A percentile compares a stretch with the other conserved stretches of the same genome.
Conservation (phyloP, 2,888 invertebrate species). For the Drosophila anomalipes region DNA sequence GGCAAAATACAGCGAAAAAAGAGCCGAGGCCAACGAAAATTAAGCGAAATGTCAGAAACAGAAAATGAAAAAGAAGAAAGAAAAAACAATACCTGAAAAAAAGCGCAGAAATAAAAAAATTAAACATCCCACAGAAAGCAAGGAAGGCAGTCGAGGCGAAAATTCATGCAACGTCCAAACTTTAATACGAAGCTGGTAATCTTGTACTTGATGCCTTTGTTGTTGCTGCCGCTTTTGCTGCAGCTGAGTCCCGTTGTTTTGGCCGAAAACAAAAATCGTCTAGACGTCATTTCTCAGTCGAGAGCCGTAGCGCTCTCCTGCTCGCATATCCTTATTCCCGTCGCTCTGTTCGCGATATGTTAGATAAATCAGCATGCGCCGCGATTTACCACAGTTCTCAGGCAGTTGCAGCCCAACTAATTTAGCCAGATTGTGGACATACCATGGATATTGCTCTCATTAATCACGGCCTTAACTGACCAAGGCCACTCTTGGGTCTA, state of each 20-base stretch:
- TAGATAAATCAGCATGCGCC: constrained; percentile 65
- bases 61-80: neutral
- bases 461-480: constrained; percentile 31
- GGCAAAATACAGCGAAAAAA: constrained; percentile 40
- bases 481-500: neutral
- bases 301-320: constrained; percentile 3
- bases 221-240: neutral
- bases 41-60: constrained; percentile 43
- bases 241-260: constrained; percentile 38
- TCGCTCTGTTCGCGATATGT: constrained; percentile 40
- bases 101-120: constrained; percentile 2
- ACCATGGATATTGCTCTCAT: constrained; percentile 43
- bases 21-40: constrained; percentile 51
- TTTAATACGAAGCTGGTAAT: constrained; percentile 31
- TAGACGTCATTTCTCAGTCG: constrained; percentile 73
- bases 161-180: constrained; percentile 24
- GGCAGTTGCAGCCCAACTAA: constrained; percentile 23
- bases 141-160: constrained; percentile 4
- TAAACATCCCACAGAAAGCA: constrained; percentile 22
- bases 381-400: constrained; percentile 53
- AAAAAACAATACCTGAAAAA: neutral
- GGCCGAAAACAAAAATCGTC: constrained; percentile 62
- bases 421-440: constrained; percentile 25
- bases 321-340: constrained; percentile 34
- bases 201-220: constrained; percentile 8